Base-by-base conservation (phyloP, 2,888 invertebrate species). In the Drosophila kuntzei region DNA sequence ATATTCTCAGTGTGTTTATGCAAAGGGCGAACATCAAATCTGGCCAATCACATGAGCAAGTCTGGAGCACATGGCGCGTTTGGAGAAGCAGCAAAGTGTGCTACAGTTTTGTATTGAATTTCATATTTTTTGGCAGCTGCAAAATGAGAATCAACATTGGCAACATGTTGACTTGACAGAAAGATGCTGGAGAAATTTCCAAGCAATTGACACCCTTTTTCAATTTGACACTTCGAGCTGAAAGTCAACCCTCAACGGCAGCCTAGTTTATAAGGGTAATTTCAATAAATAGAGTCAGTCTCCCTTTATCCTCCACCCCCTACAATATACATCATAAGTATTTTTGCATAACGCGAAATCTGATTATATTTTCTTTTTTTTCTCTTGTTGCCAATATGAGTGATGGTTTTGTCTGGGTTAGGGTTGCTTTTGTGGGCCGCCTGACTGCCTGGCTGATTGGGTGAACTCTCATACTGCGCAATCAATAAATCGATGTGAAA, bases 121-220 rank as follows among this genome's bases (percentile, higher is more conserved):
- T 79, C 73, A 82, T 79, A 84, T 77, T 59, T 53, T 62, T 70
- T 71, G 82, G 64, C 87, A 73, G 78, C 70, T 79, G 82, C 62
- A 58, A 32, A 70, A 69, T 77, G 53, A 41, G 41, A 72, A 61
- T 77, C 74, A 49, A 41, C 67, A 58, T 55, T 71, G 84, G 90
- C 88, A 91, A 85, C 90, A 90, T 91, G 88, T 90, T 90, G 91
- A 83, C 80, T 80, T 90, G 90, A 91, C 91, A 89, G 72, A 54
- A 58, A 36, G 29, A 39, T 39, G 49, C 39, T 32, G 70, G 55
- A n/a, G 50, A 73, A 43, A 66, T 72, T 88, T 83, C 67, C 73
- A 76, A 72, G 80, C 89, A 85, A 89, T 89, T 87, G 86, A 87
- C 86, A 87, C 86, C 87, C 86, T 89, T 76, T 87, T 82, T 32